Evolutionary conservation across 2,888 invertebrate species (phyloP), one percentile per base, ranked within the genome.

Genomic region (Epinotia brunnichana): DNA sequence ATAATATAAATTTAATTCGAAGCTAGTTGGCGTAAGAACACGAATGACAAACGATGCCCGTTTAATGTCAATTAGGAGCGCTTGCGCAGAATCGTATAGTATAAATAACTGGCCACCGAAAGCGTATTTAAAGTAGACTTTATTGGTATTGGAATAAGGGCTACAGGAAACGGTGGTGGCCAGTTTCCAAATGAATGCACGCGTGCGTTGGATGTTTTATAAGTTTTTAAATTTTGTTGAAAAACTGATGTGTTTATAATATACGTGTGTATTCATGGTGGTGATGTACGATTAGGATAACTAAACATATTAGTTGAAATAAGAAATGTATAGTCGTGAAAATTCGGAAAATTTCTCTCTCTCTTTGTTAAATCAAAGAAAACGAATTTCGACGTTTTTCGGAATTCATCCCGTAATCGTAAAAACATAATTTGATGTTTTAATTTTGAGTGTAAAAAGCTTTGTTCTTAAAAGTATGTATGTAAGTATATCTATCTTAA

Each of bases 61-160:
- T 88, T 90, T 89, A 87, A 87, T 86, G 89, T 90, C 90, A 90
- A 91, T 91, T 91, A 91, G 87, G 77, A 79, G 81, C 82, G 82
- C 83, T 83, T 83, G 79, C 78, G 76, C 77, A 76, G 81, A 83
- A 81, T 79, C 81, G 78, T 80, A 80, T 76, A 77, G 81, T 84
- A 86, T 86, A 86, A 86, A 85, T 86, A 71, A 61, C 66, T 35
- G 48, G 29, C 61, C 48, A 56, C 53, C 35, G 56, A 19, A 51
- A 19, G 51, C 51, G 63, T 53, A 53, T 64, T 15, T n/a, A 39
- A 29, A 21, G 3, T 51, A 24, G 24, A 56, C 72, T 57, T 51
- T 73, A 63, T n/a, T 2, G 51, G 2, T 15, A 39, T 53, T 2
- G 19, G 5, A 21, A 53, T 39, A 70, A 64, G 59, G 39, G 64